These are phyloP conservation scores for Hyposoter dolosus DNA, from an alignment of 2,888 invertebrate genomes.

Conservation along the genomic window DNA sequence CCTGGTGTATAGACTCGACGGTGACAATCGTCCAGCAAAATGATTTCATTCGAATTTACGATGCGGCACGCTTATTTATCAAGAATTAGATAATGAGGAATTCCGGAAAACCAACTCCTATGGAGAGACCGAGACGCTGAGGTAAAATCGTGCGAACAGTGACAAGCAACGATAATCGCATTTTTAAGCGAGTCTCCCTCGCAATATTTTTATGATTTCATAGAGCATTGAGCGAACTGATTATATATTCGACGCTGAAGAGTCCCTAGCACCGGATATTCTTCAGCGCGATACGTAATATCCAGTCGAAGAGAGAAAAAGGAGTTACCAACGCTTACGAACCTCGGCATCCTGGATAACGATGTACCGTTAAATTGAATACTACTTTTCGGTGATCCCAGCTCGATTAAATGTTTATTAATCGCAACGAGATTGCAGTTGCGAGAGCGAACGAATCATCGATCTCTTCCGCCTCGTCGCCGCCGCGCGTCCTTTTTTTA, in stretches of 20 bases:
- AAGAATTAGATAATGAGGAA: neutral
- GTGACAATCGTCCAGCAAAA: constrained; percentile 19
- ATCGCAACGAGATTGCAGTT: constrained; percentile 50
- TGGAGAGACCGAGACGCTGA: neutral
- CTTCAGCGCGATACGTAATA: constrained; percentile 12
- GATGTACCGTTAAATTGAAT: constrained; percentile 66
- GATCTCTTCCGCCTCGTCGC: constrained; percentile 57
- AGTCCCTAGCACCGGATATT: constrained; percentile 1
- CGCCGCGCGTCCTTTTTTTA: neutral
- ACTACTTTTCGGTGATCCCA: constrained; percentile 63
- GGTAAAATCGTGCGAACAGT: neutral
- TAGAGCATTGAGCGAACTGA: neutral
- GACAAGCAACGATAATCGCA: neutral
- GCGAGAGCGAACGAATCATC: constrained; percentile 17
- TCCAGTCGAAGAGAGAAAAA: neutral
- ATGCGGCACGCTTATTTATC: constrained; percentile 21
- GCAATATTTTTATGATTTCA: constrained; percentile 10
- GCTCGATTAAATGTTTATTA: constrained; percentile 64
- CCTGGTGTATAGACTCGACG: constrained; percentile 16
- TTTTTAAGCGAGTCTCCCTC: neutral
- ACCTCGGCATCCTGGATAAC: constrained; percentile 56
- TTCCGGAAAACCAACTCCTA: neutral
- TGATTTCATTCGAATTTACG: constrained; percentile 54
- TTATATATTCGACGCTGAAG: constrained; percentile 2
- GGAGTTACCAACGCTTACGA: constrained; percentile 45